Base-by-base conservation (phyloP, 2,797 vertebrate species). In the Coregonus suidteri region DNA sequence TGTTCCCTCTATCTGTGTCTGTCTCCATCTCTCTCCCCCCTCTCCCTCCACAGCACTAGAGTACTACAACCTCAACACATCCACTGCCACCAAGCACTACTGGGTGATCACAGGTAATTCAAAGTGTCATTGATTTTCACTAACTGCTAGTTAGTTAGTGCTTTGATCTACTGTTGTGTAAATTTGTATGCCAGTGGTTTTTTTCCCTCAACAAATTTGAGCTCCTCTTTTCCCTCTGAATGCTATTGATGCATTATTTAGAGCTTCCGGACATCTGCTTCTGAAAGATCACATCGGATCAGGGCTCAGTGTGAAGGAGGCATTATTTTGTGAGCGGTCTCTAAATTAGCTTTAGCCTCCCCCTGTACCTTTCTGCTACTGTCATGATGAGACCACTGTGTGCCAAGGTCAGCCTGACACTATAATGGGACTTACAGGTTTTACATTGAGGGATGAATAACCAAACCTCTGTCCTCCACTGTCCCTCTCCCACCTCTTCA, bases 21-120 rank as follows among this genome's bases (percentile, higher is more conserved):
- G 66, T 41, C n/a, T 72, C 30, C 76, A n/a, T 80, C 30, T 75
- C 4, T 75, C 20, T 72, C 35, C 59, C 78, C 11, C 78, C 51
- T 78, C 18, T 88, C 31, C 83, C 70, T 76, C 30, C 78, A 6
- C 90, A 99, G 98, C 98, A 0, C 91, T 99, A 79, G 96, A 98
- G 89, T 99, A 99, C 83, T 96, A 97, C 86, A 98, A 97, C 88
- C 97, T 99, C 69, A 98, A 99, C 90, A 96, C 95, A 1, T 99
- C 98, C 0, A 91, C 93, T 75, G 94, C 95, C 73, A 99, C 98
- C 56, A 97, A 94, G 91, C 95, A 94, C 91, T 97, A 96, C 77
- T 99, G 98, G 98, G 96, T 99, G 80, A 96, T 95, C 91, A 99
- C 98, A 95, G 98, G 98, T 99, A 83, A 88, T 87, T 78, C 82